phyloP scores from a whole-genome alignment of 2,797 vertebrate genomes.

The Salarias fasciatus region DNA sequence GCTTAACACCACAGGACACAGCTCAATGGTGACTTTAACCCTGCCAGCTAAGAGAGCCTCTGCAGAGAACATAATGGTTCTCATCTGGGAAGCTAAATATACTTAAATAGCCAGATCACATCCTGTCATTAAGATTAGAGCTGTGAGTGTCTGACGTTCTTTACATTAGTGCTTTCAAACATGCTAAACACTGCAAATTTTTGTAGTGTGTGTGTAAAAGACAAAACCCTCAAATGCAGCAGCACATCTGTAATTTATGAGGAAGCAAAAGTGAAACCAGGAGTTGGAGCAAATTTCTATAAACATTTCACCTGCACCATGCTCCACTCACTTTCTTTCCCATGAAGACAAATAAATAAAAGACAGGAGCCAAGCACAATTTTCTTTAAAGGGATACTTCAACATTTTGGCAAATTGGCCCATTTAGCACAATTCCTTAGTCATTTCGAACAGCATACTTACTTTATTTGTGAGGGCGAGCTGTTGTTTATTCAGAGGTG shows the following conservation, averaged over 20 bases:
- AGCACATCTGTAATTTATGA: constrained; percentile 1
- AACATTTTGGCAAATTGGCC: too few species aligned
- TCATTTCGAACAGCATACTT: too few species aligned
- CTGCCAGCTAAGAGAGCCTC: constrained; percentile 34
- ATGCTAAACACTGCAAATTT: too few species aligned
- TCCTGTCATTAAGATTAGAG: constrained; percentile 41
- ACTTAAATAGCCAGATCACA: constrained; percentile 49
- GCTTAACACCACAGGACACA: constrained; percentile 59
- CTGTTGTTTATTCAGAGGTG: too few species aligned
- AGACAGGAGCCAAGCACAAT: too few species aligned
- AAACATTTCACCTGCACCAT: too few species aligned
- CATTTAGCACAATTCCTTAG: too few species aligned
- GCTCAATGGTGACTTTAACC: constrained; percentile 55
- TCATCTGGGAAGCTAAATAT: constrained; percentile 60
- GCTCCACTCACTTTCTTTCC: too few species aligned
- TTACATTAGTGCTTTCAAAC: constrained; percentile 1
- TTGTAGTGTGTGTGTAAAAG: too few species aligned
- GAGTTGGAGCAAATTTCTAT: neutral
- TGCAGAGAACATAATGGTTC: constrained; percentile 41
- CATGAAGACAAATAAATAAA: too few species aligned
- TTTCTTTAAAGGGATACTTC: too few species aligned
- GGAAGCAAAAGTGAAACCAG: neutral
- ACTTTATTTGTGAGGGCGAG: too few species aligned
- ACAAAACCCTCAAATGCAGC: constrained; percentile 3
- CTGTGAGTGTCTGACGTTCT: constrained; percentile 34